Percentiles rank a stretch among this genome's conserved stretches.
These are phyloP conservation scores for Grantiella picta DNA, from an alignment of 2,113 vertebrate species.

Conservation along the genomic window DNA sequence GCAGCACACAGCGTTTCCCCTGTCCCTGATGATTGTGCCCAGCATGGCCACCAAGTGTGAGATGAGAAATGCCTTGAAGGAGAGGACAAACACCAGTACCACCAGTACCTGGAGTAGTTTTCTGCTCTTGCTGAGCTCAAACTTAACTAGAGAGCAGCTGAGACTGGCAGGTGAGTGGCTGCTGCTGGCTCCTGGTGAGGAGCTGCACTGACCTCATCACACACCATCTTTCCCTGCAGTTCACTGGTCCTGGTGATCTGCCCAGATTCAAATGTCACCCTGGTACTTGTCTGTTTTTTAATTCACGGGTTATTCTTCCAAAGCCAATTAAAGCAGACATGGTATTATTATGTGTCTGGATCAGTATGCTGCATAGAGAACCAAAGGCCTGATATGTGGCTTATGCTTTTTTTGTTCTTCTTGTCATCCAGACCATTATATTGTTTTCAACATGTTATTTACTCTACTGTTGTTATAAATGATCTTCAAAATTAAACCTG, in stretches of 20 bases:
- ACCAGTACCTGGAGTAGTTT: not conserved
- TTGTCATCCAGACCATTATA: constrained; percentile 41
- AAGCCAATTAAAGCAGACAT: constrained; percentile 13
- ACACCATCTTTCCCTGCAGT: not conserved
- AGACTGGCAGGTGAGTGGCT: not conserved
- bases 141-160: not conserved
- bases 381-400: not conserved
- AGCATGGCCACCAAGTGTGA: not conserved
- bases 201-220: not conserved
- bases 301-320: constrained; percentile 1
- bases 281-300: constrained; percentile 16
- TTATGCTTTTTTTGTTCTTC: not conserved
- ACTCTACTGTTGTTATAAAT: constrained; percentile 70
- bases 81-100: not conserved
- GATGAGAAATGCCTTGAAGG: not conserved
- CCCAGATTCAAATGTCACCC: not conserved
- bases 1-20: not conserved
- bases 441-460: constrained; percentile 67
- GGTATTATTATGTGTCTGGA: not conserved
- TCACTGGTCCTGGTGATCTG: not conserved
- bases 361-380: constrained; percentile 2
- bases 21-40: not conserved
- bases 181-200: not conserved
- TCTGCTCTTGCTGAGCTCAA: not conserved
- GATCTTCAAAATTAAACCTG: constrained; percentile 64